phyloP scores from a whole-genome alignment of 2,797 vertebrate species.

The Poliocrania exsul region DNA sequence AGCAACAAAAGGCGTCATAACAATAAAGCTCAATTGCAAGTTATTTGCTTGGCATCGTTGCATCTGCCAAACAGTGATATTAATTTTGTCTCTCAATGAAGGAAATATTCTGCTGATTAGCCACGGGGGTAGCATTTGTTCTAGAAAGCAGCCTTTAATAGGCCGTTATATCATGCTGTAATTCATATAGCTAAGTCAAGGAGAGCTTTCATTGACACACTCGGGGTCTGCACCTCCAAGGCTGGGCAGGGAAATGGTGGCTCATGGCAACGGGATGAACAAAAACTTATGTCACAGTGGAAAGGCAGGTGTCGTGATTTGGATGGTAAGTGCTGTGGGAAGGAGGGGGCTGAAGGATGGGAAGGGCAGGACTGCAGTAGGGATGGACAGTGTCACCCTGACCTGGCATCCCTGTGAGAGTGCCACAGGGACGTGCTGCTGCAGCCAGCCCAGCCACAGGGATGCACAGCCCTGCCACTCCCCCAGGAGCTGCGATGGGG shows the following conservation, averaged over 20 bases:
- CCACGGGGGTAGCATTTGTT: constrained; percentile 36
- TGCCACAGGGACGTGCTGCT: accelerated
- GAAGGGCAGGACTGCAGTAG: background rate
- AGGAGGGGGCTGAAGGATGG: background rate
- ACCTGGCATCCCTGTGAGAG: accelerated
- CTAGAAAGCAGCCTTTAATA: constrained; percentile 24
- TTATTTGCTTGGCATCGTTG: constrained; percentile 17
- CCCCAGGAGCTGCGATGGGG: background rate
- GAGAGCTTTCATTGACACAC: accelerated
- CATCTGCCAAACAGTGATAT: constrained; percentile 15
- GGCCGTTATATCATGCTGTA: background rate
- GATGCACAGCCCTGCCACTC: background rate
- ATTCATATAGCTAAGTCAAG: background rate
- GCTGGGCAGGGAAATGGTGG: no score
- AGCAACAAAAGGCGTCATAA: background rate
- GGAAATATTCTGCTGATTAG: constrained; percentile 37
- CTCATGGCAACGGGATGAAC: accelerated
- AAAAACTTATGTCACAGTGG: accelerated
- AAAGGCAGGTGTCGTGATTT: accelerated
- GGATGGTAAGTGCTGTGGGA: background rate
- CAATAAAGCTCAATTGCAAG: constrained; percentile 5
- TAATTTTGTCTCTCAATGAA: constrained; percentile 36
- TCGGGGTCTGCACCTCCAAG: accelerated
- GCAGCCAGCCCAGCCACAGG: accelerated
- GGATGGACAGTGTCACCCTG: accelerated